Percentiles rank a stretch among this genome's conserved stretches.
Evolutionary conservation across 2,113 vertebrate genomes (phyloP).

Genomic region (Choloepus hoffmanni): DNA sequence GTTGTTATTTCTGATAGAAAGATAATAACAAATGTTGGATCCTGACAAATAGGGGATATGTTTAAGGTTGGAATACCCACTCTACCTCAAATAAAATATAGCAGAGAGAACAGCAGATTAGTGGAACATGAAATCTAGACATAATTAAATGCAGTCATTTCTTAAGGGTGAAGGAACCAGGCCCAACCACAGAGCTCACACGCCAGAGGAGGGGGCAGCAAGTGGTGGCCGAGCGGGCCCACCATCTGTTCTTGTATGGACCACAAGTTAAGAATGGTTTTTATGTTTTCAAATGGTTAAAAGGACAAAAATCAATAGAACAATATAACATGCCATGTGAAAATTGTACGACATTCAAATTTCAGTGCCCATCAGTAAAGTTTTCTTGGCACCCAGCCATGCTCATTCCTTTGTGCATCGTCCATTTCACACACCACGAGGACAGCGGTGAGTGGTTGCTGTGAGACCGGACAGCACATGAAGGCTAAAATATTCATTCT

Average conservation of each 20-base stretch:
- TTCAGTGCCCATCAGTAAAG: neutral
- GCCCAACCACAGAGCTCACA: neutral
- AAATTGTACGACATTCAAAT: neutral
- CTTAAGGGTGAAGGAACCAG: neutral
- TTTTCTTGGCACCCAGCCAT: neutral
- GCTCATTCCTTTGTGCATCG: neutral
- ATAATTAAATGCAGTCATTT: too few relatives aligned
- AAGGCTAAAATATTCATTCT: neutral
- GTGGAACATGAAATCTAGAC: neutral
- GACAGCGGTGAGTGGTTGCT: neutral
- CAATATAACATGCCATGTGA: neutral
- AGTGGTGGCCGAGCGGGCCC: accelerated
- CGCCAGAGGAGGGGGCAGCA: neutral
- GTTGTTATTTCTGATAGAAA: neutral
- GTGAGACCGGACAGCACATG: neutral
- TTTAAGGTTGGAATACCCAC: neutral
- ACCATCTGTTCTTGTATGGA: neutral
- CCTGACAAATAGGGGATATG: neutral
- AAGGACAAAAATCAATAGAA: neutral
- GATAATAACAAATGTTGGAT: neutral
- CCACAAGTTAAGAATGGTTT: neutral
- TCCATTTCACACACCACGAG: accelerated
- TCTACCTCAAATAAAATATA: neutral
- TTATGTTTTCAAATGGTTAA: neutral
- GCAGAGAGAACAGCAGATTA: accelerated